These are phyloP conservation scores for Halcyon senegalensis DNA, from an alignment of 2,113 vertebrate species.

Conservation along the genomic window DNA sequence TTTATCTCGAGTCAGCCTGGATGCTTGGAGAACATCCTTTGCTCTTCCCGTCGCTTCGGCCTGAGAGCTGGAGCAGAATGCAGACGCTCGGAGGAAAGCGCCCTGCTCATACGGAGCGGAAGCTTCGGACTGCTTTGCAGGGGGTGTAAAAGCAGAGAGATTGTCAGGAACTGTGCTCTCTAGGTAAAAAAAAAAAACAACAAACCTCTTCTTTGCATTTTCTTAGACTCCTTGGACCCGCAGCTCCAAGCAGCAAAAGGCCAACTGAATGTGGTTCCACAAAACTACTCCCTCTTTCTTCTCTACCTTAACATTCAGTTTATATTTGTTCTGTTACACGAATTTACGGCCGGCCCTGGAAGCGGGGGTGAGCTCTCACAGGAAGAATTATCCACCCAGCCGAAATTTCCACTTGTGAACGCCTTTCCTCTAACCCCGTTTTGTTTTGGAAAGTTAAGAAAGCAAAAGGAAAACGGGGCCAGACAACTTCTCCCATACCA, in stretches of 20 bases:
- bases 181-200: background rate
- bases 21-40: background rate
- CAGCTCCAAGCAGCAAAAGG: background rate
- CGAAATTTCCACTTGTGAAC: conserved; percentile 55
- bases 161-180: background rate
- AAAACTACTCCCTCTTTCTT: background rate
- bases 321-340: background rate
- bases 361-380: background rate
- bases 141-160: background rate
- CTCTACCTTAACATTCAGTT: background rate
- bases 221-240: background rate
- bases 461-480: background rate
- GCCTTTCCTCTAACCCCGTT: conserved; percentile 56
- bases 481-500: background rate
- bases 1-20: background rate
- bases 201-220: background rate
- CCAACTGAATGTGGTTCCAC: background rate
- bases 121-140: background rate
- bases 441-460: conserved; percentile 47
- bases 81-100: accelerated
- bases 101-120: background rate
- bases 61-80: background rate
- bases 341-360: background rate
- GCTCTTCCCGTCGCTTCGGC: background rate
- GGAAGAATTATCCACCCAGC: conserved; percentile 4